Conservation (phyloP, 2,888 invertebrate species). For the Athripsodes cinereus region DNA sequence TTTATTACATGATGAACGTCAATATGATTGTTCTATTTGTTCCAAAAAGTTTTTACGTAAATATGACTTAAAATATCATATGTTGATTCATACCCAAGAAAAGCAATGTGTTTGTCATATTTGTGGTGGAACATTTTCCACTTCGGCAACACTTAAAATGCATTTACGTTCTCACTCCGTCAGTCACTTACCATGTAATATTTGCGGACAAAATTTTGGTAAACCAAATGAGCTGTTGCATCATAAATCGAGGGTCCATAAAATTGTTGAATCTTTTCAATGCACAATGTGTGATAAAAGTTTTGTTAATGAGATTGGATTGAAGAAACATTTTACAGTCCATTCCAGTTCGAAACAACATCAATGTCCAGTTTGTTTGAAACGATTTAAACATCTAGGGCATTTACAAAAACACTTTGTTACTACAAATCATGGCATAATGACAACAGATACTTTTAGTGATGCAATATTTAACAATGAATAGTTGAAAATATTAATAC, state of each 20-base stretch:
- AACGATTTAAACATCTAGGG: background rate
- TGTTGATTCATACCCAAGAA: background rate
- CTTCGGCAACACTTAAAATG: background rate
- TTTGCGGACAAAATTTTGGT: background rate
- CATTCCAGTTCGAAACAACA: background rate
- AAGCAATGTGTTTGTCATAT: conserved; percentile 1
- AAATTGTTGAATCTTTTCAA: background rate
- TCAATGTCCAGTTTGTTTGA: background rate
- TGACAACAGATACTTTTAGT: too few species aligned
- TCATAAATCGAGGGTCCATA: background rate
- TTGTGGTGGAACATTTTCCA: background rate
- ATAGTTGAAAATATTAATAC: too few species aligned
- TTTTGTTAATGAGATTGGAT: background rate
- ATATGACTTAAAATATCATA: conserved; percentile 3
- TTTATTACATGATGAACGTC: background rate
- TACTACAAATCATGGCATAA: background rate
- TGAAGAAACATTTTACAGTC: background rate
- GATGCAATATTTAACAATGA: too few species aligned
- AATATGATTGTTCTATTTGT: background rate
- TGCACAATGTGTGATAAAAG: background rate
- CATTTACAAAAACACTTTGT: background rate
- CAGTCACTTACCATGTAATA: background rate
- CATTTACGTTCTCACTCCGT: background rate
- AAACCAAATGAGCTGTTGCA: background rate
- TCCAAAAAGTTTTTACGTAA: conserved; percentile 1